Conservation (phyloP, 2,888 invertebrate species). For the Lampropteryx suffumata region DNA sequence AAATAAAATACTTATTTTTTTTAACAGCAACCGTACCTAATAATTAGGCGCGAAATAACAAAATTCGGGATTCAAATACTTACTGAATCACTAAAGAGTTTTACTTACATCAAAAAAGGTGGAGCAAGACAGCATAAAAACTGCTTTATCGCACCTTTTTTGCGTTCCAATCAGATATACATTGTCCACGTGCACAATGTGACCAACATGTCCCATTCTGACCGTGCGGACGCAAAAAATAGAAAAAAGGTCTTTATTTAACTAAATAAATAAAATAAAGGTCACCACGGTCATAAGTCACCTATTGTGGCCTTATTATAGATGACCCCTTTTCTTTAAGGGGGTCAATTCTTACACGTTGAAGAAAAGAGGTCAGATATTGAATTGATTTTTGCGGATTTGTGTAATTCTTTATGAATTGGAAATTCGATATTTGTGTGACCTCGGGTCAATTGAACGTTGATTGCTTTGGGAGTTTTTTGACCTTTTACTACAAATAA, state of each 20-base stretch:
- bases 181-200: conserved; percentile 64
- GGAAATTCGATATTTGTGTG: conserved; percentile 72
- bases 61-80: too few species aligned
- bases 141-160: conserved; percentile 43
- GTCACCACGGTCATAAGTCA: conserved; percentile 61
- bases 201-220: conserved; percentile 62
- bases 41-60: too few species aligned
- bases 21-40: too few species aligned
- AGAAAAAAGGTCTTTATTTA: conserved; percentile 26
- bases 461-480: conserved; percentile 22
- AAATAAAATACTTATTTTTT: too few species aligned
- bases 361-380: conserved; percentile 63
- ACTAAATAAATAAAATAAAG: conserved; percentile 30
- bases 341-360: conserved; percentile 48
- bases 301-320: conserved; percentile 18
- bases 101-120: not conserved
- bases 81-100: not conserved
- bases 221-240: conserved; percentile 55
- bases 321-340: conserved; percentile 33
- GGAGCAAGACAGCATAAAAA: conserved; percentile 9
- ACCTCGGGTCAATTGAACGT: conserved; percentile 61
- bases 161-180: conserved; percentile 63
- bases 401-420: conserved; percentile 50
- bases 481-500: not conserved
- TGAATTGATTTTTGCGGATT: conserved; percentile 52